Conservation (phyloP, 2,888 invertebrate genomes). For the Sphaeridia pumilis region DNA sequence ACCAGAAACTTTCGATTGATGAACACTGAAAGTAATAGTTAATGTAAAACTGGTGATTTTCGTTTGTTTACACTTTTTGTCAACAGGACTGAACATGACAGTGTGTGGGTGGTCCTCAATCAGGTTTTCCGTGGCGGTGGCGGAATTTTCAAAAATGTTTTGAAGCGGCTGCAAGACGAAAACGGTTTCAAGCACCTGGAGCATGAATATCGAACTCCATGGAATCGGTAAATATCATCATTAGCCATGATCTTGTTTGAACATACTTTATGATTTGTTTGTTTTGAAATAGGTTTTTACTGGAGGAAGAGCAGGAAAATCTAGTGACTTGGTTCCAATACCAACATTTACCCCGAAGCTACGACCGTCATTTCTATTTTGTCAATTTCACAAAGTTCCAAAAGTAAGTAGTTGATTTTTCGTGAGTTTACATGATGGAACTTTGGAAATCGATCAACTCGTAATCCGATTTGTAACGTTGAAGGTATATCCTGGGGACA, state of each 20-base stretch:
- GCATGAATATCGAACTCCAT: slow-evolving; percentile 36
- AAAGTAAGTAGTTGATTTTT: slow-evolving; percentile 33
- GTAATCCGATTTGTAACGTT: no score
- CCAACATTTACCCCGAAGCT: slow-evolving; percentile 44
- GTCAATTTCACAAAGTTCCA: slow-evolving; percentile 48
- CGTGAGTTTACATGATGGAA: no score
- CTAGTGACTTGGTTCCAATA: slow-evolving; percentile 36
- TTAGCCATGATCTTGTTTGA: not conserved
- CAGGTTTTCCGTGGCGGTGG: slow-evolving; percentile 50
- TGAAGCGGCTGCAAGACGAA: slow-evolving; percentile 49
- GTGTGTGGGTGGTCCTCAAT: slow-evolving; percentile 46
- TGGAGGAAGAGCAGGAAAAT: slow-evolving; percentile 42
- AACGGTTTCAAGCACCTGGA: slow-evolving; percentile 48
- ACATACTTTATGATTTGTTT: not conserved
- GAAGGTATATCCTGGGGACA: slow-evolving; percentile 38
- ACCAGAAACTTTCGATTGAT: no score
- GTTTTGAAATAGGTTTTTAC: slow-evolving; percentile 38
- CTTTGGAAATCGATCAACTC: no score
- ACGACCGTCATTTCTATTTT: slow-evolving; percentile 50
- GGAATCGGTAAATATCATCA: slow-evolving; percentile 29
- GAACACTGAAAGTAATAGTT: no score
- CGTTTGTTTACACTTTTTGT: not conserved
- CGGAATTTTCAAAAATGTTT: slow-evolving; percentile 48
- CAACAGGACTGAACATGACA: slow-evolving; percentile 27
- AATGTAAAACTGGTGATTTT: not conserved